Evolutionary conservation across 1,140 invertebrate genomes (phyloP), one percentile per base, ranked within the genome.

Genomic region (Orius insidiosus): DNA sequence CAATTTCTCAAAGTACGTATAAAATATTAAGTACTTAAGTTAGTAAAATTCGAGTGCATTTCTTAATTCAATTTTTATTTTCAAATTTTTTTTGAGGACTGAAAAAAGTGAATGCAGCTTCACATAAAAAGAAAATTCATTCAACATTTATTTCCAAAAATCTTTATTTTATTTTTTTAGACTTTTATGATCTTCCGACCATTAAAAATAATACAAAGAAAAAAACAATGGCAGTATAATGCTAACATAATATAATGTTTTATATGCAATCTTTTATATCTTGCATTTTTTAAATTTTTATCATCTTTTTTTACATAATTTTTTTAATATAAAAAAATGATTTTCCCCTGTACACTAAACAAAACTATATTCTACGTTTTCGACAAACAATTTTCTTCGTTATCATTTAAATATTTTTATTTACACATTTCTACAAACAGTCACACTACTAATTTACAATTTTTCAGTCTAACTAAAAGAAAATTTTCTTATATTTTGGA

Each of bases 261-360:
- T 49, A 49, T 49, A 49, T 47, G 46, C 46, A 47, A 33, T 42
- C 34, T 49, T 36, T 43, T 24, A 24, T 24, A 24, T 24, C 7
- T 24, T 24, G 24, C 24, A 24, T 24, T 24, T 24, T 24, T 24
- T 24, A 24, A 24, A 24, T 7, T 24, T 24, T 24, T 24, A 24
- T 24, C 24, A 24, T 24, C n/a, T n/a, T n/a, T n/a, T 24, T 24
- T 4, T 24, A 24, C 24, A 24, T 24, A 3, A 4, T 24, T 24
- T 24, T 24, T 24, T 24, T 4, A 24, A 4, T 24, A 24, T 4
- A 24, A 24, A 24, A 24, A 24, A 24, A 37, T 46, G 41, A 32
- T 33, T 48, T 30, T 41, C 33, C n/a, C 16, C 41, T 49, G 41
- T 49, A 49, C 47, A 45, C 47, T 49, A 49, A 45, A n/a, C 42